Evolutionary conservation across 2,888 invertebrate genomes (phyloP).

Genomic region (Trichopria drosophilae): DNA sequence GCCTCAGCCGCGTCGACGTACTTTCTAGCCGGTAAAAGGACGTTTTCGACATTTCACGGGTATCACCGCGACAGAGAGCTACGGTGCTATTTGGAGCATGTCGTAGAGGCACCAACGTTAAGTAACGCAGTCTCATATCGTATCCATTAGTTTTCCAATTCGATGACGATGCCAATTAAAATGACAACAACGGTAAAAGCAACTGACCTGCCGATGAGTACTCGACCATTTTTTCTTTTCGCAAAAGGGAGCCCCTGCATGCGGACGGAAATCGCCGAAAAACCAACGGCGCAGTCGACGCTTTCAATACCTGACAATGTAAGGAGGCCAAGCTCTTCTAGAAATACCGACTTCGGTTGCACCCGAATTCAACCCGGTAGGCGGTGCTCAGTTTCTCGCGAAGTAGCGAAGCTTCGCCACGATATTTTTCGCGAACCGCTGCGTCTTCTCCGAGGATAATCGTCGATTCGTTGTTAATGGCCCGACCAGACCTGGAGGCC

Average conservation of each 20-base stretch:
- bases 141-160: too few relatives aligned
- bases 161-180: too few relatives aligned
- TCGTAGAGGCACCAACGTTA: too few relatives aligned
- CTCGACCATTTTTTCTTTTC: not conserved
- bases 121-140: too few relatives aligned
- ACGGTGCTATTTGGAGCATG: too few relatives aligned
- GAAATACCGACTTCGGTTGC: slow-evolving; percentile 32
- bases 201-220: too few relatives aligned
- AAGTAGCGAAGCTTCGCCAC: not conserved
- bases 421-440: not conserved
- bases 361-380: not conserved
- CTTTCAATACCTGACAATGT: not conserved
- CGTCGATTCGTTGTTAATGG: not conserved
- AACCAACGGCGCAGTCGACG: not conserved
- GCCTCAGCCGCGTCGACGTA: too few relatives aligned
- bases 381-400: not conserved
- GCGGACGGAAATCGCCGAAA: not conserved
- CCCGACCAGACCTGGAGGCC: slow-evolving; percentile 24
- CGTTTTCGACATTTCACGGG: too few relatives aligned
- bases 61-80: too few relatives aligned
- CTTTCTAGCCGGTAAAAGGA: too few relatives aligned
- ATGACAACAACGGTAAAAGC: too few relatives aligned
- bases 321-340: slow-evolving; percentile 37
- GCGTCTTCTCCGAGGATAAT: too few relatives aligned
- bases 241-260: not conserved